Evolutionary conservation across 2,113 vertebrate genomes (phyloP).

Genomic region (Dasyornis broadbenti): DNA sequence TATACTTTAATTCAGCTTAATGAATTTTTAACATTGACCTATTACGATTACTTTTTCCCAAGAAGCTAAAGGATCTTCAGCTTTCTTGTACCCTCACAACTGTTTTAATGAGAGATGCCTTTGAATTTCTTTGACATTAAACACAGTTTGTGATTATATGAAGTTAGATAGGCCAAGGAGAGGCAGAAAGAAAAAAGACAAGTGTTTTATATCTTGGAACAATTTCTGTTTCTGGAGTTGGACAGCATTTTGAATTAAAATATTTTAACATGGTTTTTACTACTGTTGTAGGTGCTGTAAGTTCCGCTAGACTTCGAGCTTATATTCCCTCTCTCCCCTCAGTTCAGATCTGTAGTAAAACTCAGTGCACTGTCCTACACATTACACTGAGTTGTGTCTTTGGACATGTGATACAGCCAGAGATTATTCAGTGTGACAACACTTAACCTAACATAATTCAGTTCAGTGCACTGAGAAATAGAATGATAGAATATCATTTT

Average conservation of each 20-base stretch:
- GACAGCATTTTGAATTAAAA: not conserved
- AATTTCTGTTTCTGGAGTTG: not conserved
- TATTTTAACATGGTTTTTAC: not conserved
- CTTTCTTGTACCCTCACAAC: not conserved
- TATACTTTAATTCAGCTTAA: not conserved
- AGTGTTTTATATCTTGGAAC: not conserved
- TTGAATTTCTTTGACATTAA: not conserved
- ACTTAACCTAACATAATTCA: conserved; percentile 55
- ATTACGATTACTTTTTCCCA: not conserved
- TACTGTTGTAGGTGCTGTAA: not conserved
- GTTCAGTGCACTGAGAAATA: conserved; percentile 43
- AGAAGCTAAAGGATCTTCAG: not conserved
- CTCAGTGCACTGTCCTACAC: not conserved
- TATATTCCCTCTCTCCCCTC: accelerated
- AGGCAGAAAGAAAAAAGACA: not conserved
- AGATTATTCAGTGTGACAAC: conserved; percentile 60
- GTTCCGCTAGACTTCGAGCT: not conserved
- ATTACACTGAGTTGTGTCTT: not conserved
- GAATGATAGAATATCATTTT: conserved; percentile 7
- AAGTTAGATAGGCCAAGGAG: not conserved
- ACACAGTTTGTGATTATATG: not conserved
- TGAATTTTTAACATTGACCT: not conserved
- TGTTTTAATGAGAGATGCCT: not conserved
- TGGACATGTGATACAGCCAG: not conserved
- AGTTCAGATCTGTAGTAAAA: not conserved